Evolutionary conservation across 2,113 vertebrate species (phyloP).

Genomic region (Sorex fumeus): DNA sequence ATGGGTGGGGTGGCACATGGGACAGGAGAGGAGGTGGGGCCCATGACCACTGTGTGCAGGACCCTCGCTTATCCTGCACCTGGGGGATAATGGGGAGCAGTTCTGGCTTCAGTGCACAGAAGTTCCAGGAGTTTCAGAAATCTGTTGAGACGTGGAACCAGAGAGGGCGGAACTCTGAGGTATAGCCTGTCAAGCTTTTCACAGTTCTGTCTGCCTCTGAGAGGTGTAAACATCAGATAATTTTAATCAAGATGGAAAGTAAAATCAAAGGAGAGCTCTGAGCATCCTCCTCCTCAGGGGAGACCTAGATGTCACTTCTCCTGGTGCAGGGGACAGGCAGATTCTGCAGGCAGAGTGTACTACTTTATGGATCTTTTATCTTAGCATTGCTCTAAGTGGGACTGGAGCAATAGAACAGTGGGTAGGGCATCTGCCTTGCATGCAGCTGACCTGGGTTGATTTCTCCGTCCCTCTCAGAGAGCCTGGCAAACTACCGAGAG

Average conservation of each 20-base stretch:
- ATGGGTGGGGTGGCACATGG: no score
- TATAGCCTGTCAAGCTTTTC: conserved; percentile 49
- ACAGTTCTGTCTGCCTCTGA: conserved; percentile 30
- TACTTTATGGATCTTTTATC: background rate
- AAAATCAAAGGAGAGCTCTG: conserved; percentile 35
- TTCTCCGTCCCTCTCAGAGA: no score
- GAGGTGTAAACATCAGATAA: conserved; percentile 1
- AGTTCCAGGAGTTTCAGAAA: background rate
- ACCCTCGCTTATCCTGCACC: background rate
- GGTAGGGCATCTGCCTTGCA: no score
- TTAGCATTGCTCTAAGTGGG: no score
- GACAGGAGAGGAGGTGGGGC: no score
- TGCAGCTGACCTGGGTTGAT: no score
- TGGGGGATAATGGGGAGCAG: background rate
- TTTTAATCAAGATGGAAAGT: conserved; percentile 57
- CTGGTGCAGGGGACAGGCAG: background rate
- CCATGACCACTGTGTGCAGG: rapidly evolving
- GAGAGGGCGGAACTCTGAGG: background rate
- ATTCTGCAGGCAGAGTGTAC: background rate
- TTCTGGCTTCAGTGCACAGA: background rate
- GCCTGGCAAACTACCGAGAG: no score
- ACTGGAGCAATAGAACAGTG: no score
- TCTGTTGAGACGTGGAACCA: background rate
- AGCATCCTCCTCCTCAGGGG: background rate
- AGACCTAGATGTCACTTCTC: background rate